Evolutionary conservation across 2,113 vertebrate genomes (phyloP).

Genomic region (Anarhynchus alexandrinus): DNA sequence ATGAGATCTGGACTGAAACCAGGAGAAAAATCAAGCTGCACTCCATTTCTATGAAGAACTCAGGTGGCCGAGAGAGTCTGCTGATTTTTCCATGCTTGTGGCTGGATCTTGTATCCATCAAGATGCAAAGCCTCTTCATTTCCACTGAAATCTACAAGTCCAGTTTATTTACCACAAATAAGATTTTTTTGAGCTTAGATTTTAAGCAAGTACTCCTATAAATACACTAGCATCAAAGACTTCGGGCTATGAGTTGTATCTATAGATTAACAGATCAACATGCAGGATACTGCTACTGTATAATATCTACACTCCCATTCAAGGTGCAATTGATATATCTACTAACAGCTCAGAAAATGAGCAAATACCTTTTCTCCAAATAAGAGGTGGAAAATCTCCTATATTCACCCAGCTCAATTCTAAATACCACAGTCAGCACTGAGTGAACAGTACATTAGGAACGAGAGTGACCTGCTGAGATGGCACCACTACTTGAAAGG

Average conservation of each 20-base stretch:
- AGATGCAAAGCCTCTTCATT: not conserved
- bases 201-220: not conserved
- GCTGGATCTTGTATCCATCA: not conserved
- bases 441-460: not conserved
- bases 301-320: not conserved
- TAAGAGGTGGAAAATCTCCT: not conserved
- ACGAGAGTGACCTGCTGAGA: not conserved
- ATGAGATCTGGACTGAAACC: not conserved
- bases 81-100: fast-evolving
- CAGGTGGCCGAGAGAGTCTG: not conserved
- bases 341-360: not conserved
- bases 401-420: not conserved
- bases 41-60: not conserved
- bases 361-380: not conserved
- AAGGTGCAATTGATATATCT: not conserved
- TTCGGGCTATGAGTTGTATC: not conserved
- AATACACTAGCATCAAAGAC: not conserved
- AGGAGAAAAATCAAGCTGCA: not conserved
- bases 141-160: not conserved
- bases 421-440: not conserved
- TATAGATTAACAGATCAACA: not conserved
- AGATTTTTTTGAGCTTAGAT: not conserved
- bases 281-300: not conserved
- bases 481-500: not conserved
- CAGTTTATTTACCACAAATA: not conserved